Conservation (phyloP, 2,888 invertebrate species). For the Drosophila melanocephala region DNA sequence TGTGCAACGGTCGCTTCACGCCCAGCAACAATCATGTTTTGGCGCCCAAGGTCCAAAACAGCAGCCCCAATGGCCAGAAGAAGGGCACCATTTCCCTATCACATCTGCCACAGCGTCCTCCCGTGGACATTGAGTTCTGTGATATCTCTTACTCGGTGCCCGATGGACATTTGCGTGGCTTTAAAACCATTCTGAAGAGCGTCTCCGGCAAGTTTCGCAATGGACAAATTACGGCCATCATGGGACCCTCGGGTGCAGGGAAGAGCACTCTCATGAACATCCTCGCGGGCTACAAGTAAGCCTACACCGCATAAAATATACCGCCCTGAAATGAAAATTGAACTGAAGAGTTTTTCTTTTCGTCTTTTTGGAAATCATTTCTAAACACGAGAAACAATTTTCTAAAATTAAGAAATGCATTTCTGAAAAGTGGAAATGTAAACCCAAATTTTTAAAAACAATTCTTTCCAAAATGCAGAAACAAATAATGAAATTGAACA, state of each 20-base stretch:
- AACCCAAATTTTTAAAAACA: too few relatives aligned
- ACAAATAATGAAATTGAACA: too few relatives aligned
- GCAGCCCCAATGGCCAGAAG: conserved; percentile 88
- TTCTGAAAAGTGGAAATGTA: too few relatives aligned
- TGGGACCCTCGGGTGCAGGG: conserved; percentile 95
- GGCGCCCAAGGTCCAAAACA: conserved; percentile 90
- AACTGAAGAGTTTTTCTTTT: background rate
- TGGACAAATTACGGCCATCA: conserved; percentile 97
- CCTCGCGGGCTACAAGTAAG: conserved; percentile 94
- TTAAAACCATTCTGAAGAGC: conserved; percentile 94
- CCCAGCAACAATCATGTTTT: conserved; percentile 86
- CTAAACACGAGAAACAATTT: background rate
- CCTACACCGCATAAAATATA: background rate
- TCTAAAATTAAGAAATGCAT: too few relatives aligned
- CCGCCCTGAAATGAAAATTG: background rate
- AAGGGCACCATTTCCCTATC: conserved; percentile 91
- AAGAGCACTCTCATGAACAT: conserved; percentile 96
- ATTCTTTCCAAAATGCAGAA: too few relatives aligned
- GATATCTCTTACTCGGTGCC: conserved; percentile 95
- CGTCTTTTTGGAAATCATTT: background rate
- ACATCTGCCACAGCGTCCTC: conserved; percentile 93
- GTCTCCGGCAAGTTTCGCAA: conserved; percentile 95
- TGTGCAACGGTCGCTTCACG: conserved; percentile 89
- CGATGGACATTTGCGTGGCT: conserved; percentile 92
- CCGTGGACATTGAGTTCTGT: conserved; percentile 95